Percentiles rank a stretch among this genome's conserved stretches.
These are phyloP conservation scores for Ceratina calcarata DNA, from an alignment of 1,140 invertebrate species.

Conservation along the genomic window DNA sequence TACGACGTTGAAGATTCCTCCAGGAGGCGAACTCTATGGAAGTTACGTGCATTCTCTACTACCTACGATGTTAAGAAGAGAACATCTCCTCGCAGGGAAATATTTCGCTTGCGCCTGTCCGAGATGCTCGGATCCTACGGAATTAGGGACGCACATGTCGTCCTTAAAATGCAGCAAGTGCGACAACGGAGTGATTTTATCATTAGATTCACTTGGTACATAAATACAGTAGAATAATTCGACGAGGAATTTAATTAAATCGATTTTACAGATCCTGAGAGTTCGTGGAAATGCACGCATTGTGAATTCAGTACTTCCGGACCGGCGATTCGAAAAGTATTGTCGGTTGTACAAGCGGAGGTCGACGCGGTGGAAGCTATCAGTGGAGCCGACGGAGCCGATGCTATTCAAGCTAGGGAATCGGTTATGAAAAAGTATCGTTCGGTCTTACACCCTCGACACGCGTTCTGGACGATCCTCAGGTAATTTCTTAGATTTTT, in stretches of 20 bases:
- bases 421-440: constrained; percentile 83
- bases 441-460: constrained; percentile 86
- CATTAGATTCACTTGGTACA: constrained; percentile 86
- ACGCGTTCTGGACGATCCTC: constrained; percentile 84
- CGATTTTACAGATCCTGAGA: constrained; percentile 79
- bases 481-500: constrained; percentile 73
- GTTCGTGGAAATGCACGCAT: constrained; percentile 87
- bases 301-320: constrained; percentile 84
- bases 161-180: constrained; percentile 89
- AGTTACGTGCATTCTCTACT: constrained; percentile 90
- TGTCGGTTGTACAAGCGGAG: constrained; percentile 76
- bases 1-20: constrained; percentile 84
- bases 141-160: constrained; percentile 88
- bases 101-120: constrained; percentile 88
- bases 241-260: too few relatives aligned
- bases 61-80: constrained; percentile 86
- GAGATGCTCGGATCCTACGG: constrained; percentile 88
- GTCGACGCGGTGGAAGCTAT: constrained; percentile 72
- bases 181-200: constrained; percentile 85
- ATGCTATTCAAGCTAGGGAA: constrained; percentile 84
- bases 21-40: constrained; percentile 84
- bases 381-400: constrained; percentile 78
- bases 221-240: too few relatives aligned
- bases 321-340: constrained; percentile 80
- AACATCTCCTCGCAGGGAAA: constrained; percentile 87